Evolutionary conservation across 2,113 vertebrate species (phyloP), one percentile per base, ranked within the genome.

Genomic region (Trogon surrucura): DNA sequence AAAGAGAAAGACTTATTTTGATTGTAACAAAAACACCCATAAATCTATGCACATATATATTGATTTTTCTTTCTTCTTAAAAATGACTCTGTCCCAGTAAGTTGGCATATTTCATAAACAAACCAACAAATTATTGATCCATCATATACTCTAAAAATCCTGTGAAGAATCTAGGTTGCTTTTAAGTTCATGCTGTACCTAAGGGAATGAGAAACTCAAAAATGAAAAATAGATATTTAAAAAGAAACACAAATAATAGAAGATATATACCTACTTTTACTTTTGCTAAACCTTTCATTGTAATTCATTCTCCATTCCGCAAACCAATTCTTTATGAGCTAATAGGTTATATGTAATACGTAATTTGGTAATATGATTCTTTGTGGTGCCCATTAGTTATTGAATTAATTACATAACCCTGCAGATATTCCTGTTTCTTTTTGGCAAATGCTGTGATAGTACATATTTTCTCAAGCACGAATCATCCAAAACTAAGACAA

Each of bases 71-170:
- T 97, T 96, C 95, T 95, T 97, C 98, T 98, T 98, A 98, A 98
- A 98, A 98, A 98, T 98, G 97, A 98, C 97, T 98, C 98, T 98
- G 98, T 98, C 97, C 97, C 85, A 70, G 95, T 97, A 98, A 97
- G 97, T 97, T 98, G 98, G 97, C 98, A 98, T 98, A 98, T 98
- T 98, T 98, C 98, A 98, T 98, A 98, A 98, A 98, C 97, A 98
- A 98, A 98, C 96, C 97, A 98, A 98, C 97, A 98, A 98, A 98
- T 98, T 98, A 98, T 98, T 97, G 98, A 98, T 98, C 98, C 91
- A 96, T 98, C 96, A 97, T 97, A 97, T 90, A 96, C 94, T 98
- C 97, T 98, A 96, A 98, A 98, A 98, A 96, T 98, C 96, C 95
- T 97, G 74, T 98, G 98, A 98, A 98, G 96, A 97, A 98, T 97